Conservation (phyloP, 2,113 vertebrate genomes). For the Tilapia sparmanii region DNA sequence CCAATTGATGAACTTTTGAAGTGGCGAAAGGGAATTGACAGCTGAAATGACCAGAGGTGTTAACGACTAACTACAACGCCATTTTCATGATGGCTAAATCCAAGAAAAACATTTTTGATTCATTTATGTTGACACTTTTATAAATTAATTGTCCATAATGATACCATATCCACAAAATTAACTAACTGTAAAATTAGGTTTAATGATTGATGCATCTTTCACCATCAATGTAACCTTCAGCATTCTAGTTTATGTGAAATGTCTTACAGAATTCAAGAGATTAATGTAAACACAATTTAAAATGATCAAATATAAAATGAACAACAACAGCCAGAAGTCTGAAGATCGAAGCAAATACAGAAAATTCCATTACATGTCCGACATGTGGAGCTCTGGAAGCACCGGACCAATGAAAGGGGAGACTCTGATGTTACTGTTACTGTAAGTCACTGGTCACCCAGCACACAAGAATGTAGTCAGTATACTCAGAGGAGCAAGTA, state of each 20-base stretch:
- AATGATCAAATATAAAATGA: not conserved
- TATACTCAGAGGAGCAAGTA: accelerated
- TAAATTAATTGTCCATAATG: not conserved
- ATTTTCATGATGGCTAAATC: not conserved
- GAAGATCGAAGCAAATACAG: not conserved
- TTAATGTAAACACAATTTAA: accelerated
- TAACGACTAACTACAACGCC: not conserved
- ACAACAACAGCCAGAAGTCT: not conserved
- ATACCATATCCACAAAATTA: not conserved
- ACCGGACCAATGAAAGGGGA: not conserved
- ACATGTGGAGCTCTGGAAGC: not conserved
- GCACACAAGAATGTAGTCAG: not conserved
- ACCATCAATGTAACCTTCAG: accelerated
- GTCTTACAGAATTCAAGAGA: not conserved
- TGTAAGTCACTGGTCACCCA: not conserved
- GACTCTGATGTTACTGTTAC: not conserved
- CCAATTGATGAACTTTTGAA: slow-evolving; percentile 15
- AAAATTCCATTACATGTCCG: not conserved
- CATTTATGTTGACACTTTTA: not conserved
- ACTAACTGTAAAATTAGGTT: not conserved
- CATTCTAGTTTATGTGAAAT: not conserved
- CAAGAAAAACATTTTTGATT: not conserved
- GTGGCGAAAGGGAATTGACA: not conserved
- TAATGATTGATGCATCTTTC: not conserved
- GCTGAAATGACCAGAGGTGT: not conserved